A percentile compares a stretch with the other conserved stretches of the same genome.
Evolutionary conservation across 2,888 invertebrate genomes (phyloP).

Genomic region (Hipparchia sbordonii): DNA sequence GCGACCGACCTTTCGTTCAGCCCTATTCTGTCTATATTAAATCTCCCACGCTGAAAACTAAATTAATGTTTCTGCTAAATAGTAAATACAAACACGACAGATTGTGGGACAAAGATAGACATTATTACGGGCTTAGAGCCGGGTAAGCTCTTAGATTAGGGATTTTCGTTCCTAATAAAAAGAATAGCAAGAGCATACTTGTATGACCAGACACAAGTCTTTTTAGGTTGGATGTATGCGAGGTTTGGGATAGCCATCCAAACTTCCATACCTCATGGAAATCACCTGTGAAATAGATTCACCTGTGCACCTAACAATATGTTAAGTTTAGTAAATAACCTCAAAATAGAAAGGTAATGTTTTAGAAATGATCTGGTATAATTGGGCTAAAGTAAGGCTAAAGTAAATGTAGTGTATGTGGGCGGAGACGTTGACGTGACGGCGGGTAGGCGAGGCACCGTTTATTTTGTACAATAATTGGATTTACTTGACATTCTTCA

Average conservation of each 20-base stretch:
- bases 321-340: not conserved
- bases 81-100: not conserved
- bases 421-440: slow-evolving; percentile 30
- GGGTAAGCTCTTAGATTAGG: no score
- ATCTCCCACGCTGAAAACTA: slow-evolving; percentile 7
- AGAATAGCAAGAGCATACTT: no score
- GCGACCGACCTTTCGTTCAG: not conserved
- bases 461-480: slow-evolving; percentile 34
- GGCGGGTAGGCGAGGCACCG: slow-evolving; percentile 32
- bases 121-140: not conserved
- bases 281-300: no score
- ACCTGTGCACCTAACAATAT: not conserved
- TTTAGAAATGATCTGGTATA: slow-evolving; percentile 12
- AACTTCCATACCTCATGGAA: no score
- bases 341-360: slow-evolving; percentile 1
- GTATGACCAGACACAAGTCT: no score
- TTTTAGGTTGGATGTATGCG: no score
- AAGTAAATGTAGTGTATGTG: slow-evolving; percentile 19
- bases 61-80: not conserved
- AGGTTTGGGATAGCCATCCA: no score
- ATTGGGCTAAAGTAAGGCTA: slow-evolving; percentile 18
- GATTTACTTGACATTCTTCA: slow-evolving; percentile 25
- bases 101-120: not conserved
- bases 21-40: slow-evolving; percentile 2
- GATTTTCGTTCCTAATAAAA: no score